Conservation (phyloP, 2,797 vertebrate genomes). For the Dendrocincla tyrannina region DNA sequence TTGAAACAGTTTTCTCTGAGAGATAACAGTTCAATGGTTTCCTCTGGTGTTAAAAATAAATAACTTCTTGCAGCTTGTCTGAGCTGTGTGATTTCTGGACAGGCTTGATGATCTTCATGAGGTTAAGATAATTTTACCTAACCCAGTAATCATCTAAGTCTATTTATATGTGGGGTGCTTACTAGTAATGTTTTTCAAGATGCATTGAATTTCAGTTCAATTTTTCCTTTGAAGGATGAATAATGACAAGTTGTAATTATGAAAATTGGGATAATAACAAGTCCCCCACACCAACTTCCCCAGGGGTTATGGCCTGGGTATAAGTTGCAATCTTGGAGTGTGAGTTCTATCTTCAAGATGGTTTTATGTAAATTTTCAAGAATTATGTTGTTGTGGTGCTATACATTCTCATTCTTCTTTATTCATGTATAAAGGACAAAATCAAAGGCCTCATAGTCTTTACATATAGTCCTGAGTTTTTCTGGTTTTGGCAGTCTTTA, state of each 20-base stretch:
- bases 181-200: background rate
- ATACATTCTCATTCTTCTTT: background rate
- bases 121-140: background rate
- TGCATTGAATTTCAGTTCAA: background rate
- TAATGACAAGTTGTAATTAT: background rate
- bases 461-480: background rate
- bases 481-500: background rate
- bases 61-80: background rate
- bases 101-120: background rate
- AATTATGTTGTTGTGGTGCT: background rate
- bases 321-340: background rate
- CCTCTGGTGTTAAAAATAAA: background rate
- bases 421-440: background rate
- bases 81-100: background rate
- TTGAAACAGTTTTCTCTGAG: background rate
- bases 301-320: background rate
- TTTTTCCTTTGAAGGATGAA: background rate
- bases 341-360: background rate
- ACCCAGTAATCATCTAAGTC: background rate
- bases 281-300: background rate
- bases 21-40: background rate
- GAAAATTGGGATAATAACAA: background rate
- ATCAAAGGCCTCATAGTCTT: background rate
- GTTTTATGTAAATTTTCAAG: background rate
- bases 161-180: background rate